Evolutionary conservation across 1,140 invertebrate species (phyloP).

Genomic region (Idris sp.): DNA sequence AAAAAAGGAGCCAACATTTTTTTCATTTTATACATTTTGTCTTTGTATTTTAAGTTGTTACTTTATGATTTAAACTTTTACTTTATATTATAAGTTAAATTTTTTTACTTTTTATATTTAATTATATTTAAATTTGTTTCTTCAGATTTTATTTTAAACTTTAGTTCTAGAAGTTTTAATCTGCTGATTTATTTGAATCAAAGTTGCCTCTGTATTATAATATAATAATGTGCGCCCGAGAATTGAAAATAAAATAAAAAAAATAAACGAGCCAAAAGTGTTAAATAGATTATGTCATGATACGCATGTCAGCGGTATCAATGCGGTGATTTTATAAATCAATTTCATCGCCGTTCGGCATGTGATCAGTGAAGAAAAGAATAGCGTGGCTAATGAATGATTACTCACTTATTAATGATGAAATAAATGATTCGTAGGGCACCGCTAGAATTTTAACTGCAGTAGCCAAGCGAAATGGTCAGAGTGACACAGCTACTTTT

Average conservation of each 20-base stretch:
- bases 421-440: conserved; percentile 54
- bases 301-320: conserved; percentile 48
- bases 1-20: no score
- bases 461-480: conserved; percentile 47
- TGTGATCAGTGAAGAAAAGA: conserved; percentile 45
- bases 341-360: conserved; percentile 54
- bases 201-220: no score
- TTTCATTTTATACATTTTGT: no score
- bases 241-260: conserved; percentile 6
- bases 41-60: no score
- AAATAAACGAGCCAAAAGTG: conserved; percentile 23
- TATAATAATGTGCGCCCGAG: no score
- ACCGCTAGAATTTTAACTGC: conserved; percentile 46
- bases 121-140: no score
- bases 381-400: conserved; percentile 57
- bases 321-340: conserved; percentile 55
- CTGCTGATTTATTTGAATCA: no score
- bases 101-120: no score
- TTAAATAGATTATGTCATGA: conserved; percentile 56
- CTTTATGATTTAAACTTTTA: no score
- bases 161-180: no score
- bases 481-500: conserved; percentile 55
- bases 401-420: conserved; percentile 57
- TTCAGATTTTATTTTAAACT: no score
- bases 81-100: no score